These are phyloP conservation scores for Thinocorus orbignyianus DNA, from an alignment of 2,113 vertebrate species.

Conservation along the genomic window DNA sequence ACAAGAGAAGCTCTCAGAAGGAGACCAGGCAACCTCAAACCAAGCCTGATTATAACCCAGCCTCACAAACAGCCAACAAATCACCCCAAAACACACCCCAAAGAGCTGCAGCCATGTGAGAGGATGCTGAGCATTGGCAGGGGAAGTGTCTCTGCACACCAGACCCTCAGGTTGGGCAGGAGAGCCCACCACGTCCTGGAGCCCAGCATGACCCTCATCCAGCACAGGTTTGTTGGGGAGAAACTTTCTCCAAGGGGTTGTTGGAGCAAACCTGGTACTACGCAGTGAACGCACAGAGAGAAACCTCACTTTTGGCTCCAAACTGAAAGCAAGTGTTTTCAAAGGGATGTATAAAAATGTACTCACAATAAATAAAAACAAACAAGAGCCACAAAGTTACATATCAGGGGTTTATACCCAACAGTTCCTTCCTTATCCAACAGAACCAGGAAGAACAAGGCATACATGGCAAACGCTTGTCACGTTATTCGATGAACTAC, in stretches of 20 bases:
- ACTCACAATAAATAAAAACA: not conserved
- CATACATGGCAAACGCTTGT: not conserved
- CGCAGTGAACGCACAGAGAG: accelerated
- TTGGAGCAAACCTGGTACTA: accelerated
- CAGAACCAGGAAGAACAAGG: not conserved
- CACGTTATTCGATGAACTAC: not conserved
- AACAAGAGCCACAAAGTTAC: not conserved
- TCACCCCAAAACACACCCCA: not conserved
- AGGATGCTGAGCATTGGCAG: not conserved
- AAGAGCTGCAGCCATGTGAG: not conserved
- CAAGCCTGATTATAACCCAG: not conserved
- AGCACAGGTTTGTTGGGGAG: not conserved
- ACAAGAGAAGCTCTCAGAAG: not conserved
- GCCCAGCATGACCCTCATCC: not conserved
- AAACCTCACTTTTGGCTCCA: not conserved
- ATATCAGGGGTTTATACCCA: not conserved
- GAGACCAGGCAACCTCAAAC: not conserved
- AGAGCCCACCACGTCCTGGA: not conserved
- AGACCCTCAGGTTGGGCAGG: not conserved
- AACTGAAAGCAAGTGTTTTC: not conserved
- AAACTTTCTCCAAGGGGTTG: not conserved
- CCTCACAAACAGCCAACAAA: not conserved
- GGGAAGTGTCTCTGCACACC: no score
- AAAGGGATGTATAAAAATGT: not conserved
- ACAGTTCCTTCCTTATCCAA: not conserved